Evolutionary conservation across 92 coral and sea anemone species (phyloP).

Genomic region (Meandrina meandrites): DNA sequence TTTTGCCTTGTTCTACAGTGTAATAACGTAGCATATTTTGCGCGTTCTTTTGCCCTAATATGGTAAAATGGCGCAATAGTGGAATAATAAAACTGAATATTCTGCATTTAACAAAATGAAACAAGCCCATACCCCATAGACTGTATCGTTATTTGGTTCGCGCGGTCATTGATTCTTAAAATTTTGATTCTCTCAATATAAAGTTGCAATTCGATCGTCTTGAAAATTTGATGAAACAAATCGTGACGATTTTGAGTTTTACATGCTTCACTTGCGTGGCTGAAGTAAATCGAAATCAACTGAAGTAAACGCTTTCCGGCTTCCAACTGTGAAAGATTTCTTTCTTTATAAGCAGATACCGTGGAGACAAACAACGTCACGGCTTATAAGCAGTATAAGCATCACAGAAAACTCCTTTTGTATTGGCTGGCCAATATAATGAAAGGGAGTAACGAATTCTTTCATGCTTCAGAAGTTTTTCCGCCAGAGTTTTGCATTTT

Average conservation of each 20-base stretch:
- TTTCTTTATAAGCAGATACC: conserved; percentile 10
- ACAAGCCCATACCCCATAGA: no score
- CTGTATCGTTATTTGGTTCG: background rate
- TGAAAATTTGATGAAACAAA: background rate
- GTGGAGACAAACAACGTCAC: conserved; percentile 17
- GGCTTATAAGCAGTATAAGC: background rate
- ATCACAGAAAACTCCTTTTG: background rate
- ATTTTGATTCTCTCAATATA: background rate
- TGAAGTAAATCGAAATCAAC: background rate
- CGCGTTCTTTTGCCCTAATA: no score
- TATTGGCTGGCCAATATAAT: conserved; percentile 9
- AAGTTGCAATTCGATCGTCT: no score
- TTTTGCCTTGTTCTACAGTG: no score
- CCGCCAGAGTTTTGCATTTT: background rate
- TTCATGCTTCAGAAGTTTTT: conserved; percentile 21
- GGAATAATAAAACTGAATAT: no score
- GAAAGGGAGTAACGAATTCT: background rate
- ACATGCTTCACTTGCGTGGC: background rate
- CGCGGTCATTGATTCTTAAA: background rate
- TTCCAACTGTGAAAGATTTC: background rate
- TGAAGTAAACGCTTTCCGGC: background rate
- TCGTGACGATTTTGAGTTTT: background rate
- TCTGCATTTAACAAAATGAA: no score
- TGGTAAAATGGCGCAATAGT: no score
- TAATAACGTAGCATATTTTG: no score